phyloP scores from a whole-genome alignment of 2,888 invertebrate species.

The Heliconius ismenius region DNA sequence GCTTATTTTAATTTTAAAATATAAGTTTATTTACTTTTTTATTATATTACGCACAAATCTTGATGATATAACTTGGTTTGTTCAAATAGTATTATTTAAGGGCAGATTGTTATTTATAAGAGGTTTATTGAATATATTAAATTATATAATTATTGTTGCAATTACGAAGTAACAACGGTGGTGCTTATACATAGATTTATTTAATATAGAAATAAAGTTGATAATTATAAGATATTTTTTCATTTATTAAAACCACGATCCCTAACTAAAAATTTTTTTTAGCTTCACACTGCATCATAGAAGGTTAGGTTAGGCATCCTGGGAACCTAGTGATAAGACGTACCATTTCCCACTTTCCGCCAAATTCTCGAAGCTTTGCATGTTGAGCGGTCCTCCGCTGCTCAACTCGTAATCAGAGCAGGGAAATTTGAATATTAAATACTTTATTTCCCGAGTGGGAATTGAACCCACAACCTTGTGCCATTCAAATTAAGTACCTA shows the following conservation, averaged over 20 bases:
- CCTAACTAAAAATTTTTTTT: not conserved
- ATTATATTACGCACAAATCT: not conserved
- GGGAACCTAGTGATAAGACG: not conserved
- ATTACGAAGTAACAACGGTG: conserved; percentile 55
- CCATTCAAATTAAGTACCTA: too few relatives aligned
- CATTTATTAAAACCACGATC: not conserved
- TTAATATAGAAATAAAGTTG: conserved; percentile 57
- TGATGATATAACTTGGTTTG: conserved; percentile 31
- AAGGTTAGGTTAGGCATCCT: not conserved
- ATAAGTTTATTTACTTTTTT: not conserved
- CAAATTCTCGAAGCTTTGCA: not conserved
- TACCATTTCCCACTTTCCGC: not conserved
- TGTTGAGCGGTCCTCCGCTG: too few relatives aligned
- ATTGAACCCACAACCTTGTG: too few relatives aligned
- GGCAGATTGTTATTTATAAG: conserved; percentile 58
- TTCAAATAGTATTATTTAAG: conserved; percentile 39
- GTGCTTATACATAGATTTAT: conserved; percentile 64
- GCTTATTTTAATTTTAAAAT: not conserved
- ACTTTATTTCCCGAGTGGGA: too few relatives aligned
- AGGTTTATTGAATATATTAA: conserved; percentile 50
- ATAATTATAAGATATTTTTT: conserved; percentile 37
- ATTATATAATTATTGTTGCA: conserved; percentile 58
- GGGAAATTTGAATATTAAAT: too few relatives aligned
- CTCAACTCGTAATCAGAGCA: not conserved
- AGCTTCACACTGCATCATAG: not conserved